Evolutionary conservation across 1,140 invertebrate genomes (phyloP).

Genomic region (Bombus huntii): DNA sequence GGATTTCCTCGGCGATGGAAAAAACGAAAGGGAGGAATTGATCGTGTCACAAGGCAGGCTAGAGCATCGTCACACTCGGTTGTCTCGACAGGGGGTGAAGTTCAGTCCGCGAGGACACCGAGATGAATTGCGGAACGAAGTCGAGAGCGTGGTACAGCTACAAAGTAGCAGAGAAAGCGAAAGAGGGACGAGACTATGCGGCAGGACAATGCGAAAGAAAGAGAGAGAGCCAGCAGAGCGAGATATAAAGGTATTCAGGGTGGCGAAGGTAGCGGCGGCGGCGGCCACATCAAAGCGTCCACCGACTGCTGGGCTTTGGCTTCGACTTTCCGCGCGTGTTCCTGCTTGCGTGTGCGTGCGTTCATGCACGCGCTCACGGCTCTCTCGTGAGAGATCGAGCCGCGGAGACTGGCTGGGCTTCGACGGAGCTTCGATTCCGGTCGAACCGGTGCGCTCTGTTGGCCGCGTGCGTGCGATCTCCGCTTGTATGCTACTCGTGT

Average conservation of each 20-base stretch:
- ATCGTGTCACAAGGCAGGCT: constrained; percentile 35
- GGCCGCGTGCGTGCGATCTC: constrained; percentile 49
- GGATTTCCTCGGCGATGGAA: neutral
- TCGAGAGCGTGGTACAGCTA: constrained; percentile 29
- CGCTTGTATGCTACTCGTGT: neutral
- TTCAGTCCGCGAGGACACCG: constrained; percentile 26
- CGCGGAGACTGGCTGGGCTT: constrained; percentile 39
- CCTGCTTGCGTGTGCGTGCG: constrained; percentile 53
- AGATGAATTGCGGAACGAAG: constrained; percentile 56
- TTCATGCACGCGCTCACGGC: constrained; percentile 31
- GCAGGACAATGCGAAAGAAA: constrained; percentile 33
- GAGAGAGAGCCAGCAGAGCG: constrained; percentile 49
- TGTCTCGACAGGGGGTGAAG: constrained; percentile 36
- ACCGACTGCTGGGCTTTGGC: constrained; percentile 74
- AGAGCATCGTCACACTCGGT: constrained; percentile 28
- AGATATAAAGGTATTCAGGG: constrained; percentile 74
- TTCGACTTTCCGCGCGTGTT: constrained; percentile 60
- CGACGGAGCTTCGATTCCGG: constrained; percentile 72
- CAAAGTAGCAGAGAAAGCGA: constrained; percentile 23
- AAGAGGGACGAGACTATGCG: constrained; percentile 3
- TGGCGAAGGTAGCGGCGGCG: constrained; percentile 71
- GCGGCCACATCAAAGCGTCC: constrained; percentile 78
- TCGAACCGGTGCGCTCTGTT: constrained; percentile 71
- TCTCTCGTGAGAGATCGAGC: constrained; percentile 55
- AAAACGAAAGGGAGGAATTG: neutral